Evolutionary conservation across 2,888 invertebrate genomes (phyloP), one percentile per base, ranked within the genome.

Genomic region (Alloscopus bannaensis): DNA sequence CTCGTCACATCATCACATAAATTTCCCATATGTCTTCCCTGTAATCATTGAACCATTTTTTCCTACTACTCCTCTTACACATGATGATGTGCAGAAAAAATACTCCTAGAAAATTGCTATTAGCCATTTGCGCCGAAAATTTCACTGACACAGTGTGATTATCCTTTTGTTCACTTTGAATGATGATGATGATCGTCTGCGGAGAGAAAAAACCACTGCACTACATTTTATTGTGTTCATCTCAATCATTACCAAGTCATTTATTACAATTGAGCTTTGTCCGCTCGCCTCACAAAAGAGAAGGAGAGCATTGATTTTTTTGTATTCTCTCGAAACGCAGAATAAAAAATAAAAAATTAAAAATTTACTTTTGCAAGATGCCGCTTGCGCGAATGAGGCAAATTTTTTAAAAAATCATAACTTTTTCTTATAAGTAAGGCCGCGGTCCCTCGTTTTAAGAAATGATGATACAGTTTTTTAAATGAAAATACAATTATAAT

Each of bases 81-180:
- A 36, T 36, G 6, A 36, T 36, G 8, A 36, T 36, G 13, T 36
- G 36, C 13, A 13, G 36, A 36, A 8, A 13, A 36, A 13, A 36
- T 36, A 36, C 36, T 36, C 36, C 13, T 36, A 8, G 36, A 36
- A 13, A 36, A 36, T 45, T 45, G n/a, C 18, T n/a, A 3, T 45
- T 18, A n/a, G n/a, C n/a, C 45, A 45, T 45, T 45, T 3, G 13
- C 6, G 6, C 6, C 6, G 18, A 3, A 52, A 52, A 52, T 52
- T 52, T 52, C 52, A 24, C 52, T 52, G 45, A 52, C 22, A 3
- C 3, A 52, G 22, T n/a, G 18, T 47, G 36, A 71, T 71, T 71
- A 52, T 64, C 57, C 72, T 28, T 55, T 72, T 64, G 72, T 72
- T 72, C 72, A 16, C 24, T 60, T n/a, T 31, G 24, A 22, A 3